Conservation (phyloP, 2,113 vertebrate genomes). For the Scomber japonicus region DNA sequence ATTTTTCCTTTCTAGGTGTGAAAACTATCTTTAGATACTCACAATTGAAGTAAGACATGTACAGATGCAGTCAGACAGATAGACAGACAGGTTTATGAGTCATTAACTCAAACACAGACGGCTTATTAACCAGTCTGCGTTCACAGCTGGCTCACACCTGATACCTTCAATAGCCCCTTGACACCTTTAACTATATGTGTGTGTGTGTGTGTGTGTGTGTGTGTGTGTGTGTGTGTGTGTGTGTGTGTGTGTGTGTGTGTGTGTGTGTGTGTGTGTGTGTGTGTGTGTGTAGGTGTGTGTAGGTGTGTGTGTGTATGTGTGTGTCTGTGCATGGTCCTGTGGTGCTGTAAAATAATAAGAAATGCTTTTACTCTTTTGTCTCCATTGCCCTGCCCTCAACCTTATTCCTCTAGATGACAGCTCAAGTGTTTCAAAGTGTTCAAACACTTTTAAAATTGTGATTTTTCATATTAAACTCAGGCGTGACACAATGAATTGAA, state of each 20-base stretch:
- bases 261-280: conserved; percentile 25
- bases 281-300: not conserved
- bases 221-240: conserved; percentile 22
- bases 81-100: conserved; percentile 73
- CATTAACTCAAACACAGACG: conserved; percentile 79
- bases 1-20: conserved; percentile 14
- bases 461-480: not conserved
- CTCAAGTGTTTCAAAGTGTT: conserved; percentile 12
- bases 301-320: not conserved
- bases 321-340: not conserved
- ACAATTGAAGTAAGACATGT: conserved; percentile 45
- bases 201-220: conserved; percentile 23
- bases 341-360: conserved; percentile 45
- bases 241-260: conserved; percentile 25
- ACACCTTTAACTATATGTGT: conserved; percentile 49
- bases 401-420: conserved; percentile 12
- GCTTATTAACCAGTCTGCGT: conserved; percentile 80
- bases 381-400: not conserved
- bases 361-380: conserved; percentile 37
- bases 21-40: conserved; percentile 33
- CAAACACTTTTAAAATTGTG: conserved; percentile 7
- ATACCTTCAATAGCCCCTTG: conserved; percentile 67
- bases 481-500: not conserved
- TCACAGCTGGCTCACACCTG: conserved; percentile 80
- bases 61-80: conserved; percentile 40